phyloP scores from a whole-genome alignment of 2,797 vertebrate genomes.

The Gadopsis marmoratus region DNA sequence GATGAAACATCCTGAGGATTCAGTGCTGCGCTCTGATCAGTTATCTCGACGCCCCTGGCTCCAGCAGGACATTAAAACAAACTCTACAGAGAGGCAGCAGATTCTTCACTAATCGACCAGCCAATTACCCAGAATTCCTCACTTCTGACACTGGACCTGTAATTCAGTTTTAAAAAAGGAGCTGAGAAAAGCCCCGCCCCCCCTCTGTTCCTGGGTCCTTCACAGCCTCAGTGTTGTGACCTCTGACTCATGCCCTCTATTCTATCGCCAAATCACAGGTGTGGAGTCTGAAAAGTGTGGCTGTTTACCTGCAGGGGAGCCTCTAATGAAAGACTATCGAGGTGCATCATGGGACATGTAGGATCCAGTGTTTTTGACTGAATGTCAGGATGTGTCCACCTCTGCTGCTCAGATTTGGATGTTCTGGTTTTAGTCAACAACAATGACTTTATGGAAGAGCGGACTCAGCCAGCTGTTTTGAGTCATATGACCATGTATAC shows the following conservation, averaged over 20 bases:
- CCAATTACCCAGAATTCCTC: not conserved
- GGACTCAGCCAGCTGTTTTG: not conserved
- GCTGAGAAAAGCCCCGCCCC: too few relatives aligned
- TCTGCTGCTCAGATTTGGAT: not conserved
- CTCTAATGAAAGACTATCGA: too few relatives aligned
- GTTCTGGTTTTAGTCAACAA: not conserved
- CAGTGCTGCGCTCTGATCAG: not conserved
- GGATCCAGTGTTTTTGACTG: not conserved
- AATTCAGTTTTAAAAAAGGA: not conserved
- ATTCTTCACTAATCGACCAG: too few relatives aligned
- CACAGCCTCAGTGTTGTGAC: not conserved
- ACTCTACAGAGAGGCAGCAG: not conserved
- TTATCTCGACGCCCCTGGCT: not conserved
- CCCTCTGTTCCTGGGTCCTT: too few relatives aligned
- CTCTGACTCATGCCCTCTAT: not conserved
- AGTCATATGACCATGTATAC: not conserved
- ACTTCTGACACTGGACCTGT: not conserved
- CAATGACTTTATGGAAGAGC: too few relatives aligned
- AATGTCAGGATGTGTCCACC: not conserved
- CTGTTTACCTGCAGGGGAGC: too few relatives aligned
- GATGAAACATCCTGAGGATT: too few relatives aligned
- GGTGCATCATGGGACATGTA: not conserved
- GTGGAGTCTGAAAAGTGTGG: too few relatives aligned
- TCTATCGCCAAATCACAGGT: too few relatives aligned
- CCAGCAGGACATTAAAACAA: not conserved